Evolutionary conservation across 2,113 vertebrate species (phyloP).

Genomic region (Rhabdomys dilectus): DNA sequence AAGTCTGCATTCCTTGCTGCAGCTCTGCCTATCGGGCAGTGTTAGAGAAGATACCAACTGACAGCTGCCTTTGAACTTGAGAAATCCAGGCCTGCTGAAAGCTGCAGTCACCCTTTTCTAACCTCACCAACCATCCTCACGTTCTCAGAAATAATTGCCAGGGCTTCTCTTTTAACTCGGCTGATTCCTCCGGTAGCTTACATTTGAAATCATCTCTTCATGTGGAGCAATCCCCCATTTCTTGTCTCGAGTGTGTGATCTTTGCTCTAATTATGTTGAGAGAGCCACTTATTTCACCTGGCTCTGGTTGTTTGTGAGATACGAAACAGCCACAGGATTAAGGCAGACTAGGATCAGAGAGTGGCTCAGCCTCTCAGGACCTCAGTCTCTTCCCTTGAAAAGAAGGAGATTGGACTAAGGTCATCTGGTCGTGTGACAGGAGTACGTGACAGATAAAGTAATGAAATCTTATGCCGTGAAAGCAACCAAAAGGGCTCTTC

Average conservation of each 20-base stretch:
- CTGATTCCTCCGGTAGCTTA: slow-evolving; percentile 76
- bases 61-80: slow-evolving; percentile 78
- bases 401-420: slow-evolving; percentile 72
- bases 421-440: slow-evolving; percentile 63
- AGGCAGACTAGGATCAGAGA: slow-evolving; percentile 77
- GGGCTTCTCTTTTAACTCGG: slow-evolving; percentile 79
- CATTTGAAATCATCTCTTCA: slow-evolving; percentile 77
- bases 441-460: slow-evolving; percentile 71
- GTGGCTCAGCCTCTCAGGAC: slow-evolving; percentile 72
- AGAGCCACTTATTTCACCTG: slow-evolving; percentile 72
- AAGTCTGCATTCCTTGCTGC: slow-evolving; percentile 13
- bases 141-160: slow-evolving; percentile 81
- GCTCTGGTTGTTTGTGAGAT: slow-evolving; percentile 74
- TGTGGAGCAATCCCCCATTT: slow-evolving; percentile 65
- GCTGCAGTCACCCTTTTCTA: slow-evolving; percentile 75
- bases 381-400: slow-evolving; percentile 66
- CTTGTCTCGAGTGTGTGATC: slow-evolving; percentile 80
- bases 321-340: slow-evolving; percentile 71
- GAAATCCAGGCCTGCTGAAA: slow-evolving; percentile 72
- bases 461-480: slow-evolving; percentile 66
- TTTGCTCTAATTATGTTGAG: slow-evolving; percentile 79
- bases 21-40: slow-evolving; percentile 56
- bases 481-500: slow-evolving; percentile 60
- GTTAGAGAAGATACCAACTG: slow-evolving; percentile 64
- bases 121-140: slow-evolving; percentile 72